Base-by-base conservation (phyloP, 2,113 vertebrate genomes). In the Syngnathus typhle region DNA sequence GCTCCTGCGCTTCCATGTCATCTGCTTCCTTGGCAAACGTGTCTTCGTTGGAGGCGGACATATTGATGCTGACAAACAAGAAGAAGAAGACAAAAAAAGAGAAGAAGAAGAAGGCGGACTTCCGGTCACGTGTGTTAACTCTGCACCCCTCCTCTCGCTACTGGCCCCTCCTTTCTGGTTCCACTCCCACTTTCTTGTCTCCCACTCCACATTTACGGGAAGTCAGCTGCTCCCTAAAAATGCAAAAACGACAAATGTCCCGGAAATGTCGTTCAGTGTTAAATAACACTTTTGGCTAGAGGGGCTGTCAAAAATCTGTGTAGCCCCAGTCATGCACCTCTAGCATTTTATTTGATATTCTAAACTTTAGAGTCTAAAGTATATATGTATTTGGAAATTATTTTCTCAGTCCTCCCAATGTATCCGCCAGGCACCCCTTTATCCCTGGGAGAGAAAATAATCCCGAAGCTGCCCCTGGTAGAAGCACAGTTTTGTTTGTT, bases 41-140 rank as follows among this genome's bases (percentile, higher is more conserved):
- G 91, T 89, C 80, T 51, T 90, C 85, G 0, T 65, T 80, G 78
- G 88, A 82, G 69, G 89, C 88, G 68, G 92, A 90, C 92, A 93
- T 93, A 71, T 91, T 92, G 82, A 74, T 23, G 64, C 6, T 15
- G 47, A 16, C 36, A 13, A 27, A 36, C 27, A 47, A 18, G 13
- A 47, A 13, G 44, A 46, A 5, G 44, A 21, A 10, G 16, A 21
- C 13, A 13, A 47, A n/a, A 13, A 60, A 43, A 12, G 9, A 43
- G 41, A 43, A 7, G 41, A 11, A 55, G 23, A 21, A 16, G 16
- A 47, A 18, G 10, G 61, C 58, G 13, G 27, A 79, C 68, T 89
- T 89, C 90, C 85, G 81, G 80, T 84, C 88, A 91, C 83, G 87
- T 89, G 90, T 77, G 78, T 82, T 70, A 61, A 74, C 72, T 7